These are phyloP conservation scores for Heterochromis multidens DNA, from an alignment of 2,113 vertebrate genomes.

Conservation along the genomic window DNA sequence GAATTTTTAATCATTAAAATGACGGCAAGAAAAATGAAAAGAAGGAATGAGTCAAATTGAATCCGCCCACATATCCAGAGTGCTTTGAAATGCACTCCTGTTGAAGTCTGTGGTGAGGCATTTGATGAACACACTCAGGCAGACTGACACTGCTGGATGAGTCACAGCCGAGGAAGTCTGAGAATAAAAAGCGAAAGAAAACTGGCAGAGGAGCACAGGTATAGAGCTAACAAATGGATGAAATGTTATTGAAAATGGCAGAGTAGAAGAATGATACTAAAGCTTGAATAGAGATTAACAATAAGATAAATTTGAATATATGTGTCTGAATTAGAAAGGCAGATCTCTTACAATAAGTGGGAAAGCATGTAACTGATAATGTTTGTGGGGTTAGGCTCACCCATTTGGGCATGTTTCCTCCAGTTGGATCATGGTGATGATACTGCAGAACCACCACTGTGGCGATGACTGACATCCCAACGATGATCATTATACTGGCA, in stretches of 20 bases:
- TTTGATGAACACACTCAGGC: slow-evolving; percentile 49
- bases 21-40: not conserved
- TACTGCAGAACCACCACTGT: slow-evolving; percentile 82
- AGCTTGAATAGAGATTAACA: not conserved
- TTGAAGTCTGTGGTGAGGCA: slow-evolving; percentile 33
- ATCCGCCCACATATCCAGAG: slow-evolving; percentile 37
- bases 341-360: not conserved
- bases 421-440: slow-evolving; percentile 81
- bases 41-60: slow-evolving; percentile 26
- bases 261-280: not conserved
- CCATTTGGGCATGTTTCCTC: slow-evolving; percentile 82
- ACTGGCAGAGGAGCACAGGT: slow-evolving; percentile 5
- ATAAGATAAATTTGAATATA: not conserved
- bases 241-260: not conserved
- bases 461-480: slow-evolving; percentile 81
- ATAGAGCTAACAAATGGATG: slow-evolving; percentile 1
- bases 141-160: slow-evolving; percentile 48
- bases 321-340: not conserved
- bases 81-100: slow-evolving; percentile 57
- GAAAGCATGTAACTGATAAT: not conserved
- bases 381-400: slow-evolving; percentile 55
- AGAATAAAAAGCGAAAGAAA: slow-evolving; percentile 13
- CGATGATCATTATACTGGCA: slow-evolving; percentile 83
- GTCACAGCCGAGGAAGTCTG: slow-evolving; percentile 32
- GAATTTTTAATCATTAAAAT: slow-evolving; percentile 6